Evolutionary conservation across 2,113 vertebrate species (phyloP).

Genomic region (Pelobates fuscus): DNA sequence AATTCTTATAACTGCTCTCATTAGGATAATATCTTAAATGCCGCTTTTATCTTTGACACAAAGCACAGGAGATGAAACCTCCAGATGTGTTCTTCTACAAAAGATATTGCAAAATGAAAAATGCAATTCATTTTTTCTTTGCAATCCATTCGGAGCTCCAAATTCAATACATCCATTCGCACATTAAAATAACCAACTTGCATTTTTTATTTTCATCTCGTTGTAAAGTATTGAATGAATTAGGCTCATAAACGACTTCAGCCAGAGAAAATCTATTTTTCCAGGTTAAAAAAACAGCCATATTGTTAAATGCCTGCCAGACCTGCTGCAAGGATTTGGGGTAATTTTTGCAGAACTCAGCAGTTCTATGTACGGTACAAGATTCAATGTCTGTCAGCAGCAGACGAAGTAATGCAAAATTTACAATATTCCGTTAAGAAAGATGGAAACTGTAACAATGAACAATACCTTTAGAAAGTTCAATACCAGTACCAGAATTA

Average conservation of each 20-base stretch:
- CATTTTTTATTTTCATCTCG: conserved; percentile 6
- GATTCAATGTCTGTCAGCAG: conserved; percentile 14
- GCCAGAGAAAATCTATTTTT: conserved; percentile 52
- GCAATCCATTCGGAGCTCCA: neutral
- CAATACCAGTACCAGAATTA: too few relatives aligned
- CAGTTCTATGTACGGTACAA: conserved; percentile 19
- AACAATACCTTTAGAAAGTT: too few relatives aligned
- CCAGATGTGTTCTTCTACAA: neutral
- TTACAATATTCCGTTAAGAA: too few relatives aligned
- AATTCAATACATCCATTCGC: neutral
- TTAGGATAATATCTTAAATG: too few relatives aligned
- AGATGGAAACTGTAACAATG: too few relatives aligned
- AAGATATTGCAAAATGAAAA: neutral
- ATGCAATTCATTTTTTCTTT: neutral
- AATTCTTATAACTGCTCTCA: too few relatives aligned
- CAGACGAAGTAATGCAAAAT: neutral
- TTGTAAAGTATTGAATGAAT: neutral
- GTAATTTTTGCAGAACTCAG: conserved; percentile 43
- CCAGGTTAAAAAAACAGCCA: conserved; percentile 49
- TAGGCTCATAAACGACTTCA: conserved; percentile 37
- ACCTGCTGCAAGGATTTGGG: conserved; percentile 42
- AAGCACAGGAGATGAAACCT: neutral
- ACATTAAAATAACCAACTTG: conserved; percentile 1
- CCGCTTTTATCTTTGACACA: too few relatives aligned
- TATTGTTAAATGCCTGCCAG: conserved; percentile 49